A percentile compares a stretch with the other conserved stretches of the same genome.
Conservation (phyloP, 2,113 vertebrate genomes). For the Brachypodius melanocephalos region DNA sequence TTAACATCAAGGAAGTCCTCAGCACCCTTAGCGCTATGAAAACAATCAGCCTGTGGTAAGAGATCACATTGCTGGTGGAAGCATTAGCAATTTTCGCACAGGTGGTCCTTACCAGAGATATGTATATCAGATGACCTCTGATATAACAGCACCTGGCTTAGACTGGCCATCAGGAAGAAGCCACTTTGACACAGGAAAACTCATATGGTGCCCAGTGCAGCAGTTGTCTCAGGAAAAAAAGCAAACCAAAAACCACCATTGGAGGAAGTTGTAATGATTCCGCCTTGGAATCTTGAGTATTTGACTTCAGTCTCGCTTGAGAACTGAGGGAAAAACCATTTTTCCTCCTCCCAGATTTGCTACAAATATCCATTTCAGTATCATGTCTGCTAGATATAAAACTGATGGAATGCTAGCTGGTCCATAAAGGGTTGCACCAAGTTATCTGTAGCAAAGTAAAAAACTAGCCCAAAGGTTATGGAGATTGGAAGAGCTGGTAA, state of each 20-base stretch:
- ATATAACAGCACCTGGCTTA: neutral
- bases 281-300: conserved; percentile 45
- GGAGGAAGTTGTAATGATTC: conserved; percentile 57
- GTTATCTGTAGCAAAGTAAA: conserved; percentile 99
- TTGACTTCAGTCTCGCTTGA: conserved; percentile 24
- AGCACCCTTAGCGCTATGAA: conserved; percentile 46
- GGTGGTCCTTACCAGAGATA: conserved; percentile 36
- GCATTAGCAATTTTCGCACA: conserved; percentile 32
- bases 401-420: conserved; percentile 92
- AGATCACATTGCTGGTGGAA: conserved; percentile 46
- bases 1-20: conserved; percentile 45
- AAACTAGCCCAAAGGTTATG: conserved; percentile 96
- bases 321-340: conserved; percentile 40
- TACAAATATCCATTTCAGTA: conserved; percentile 60
- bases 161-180: conserved; percentile 12
- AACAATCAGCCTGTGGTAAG: conserved; percentile 37
- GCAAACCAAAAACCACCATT: neutral
- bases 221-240: conserved; percentile 37
- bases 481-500: conserved; percentile 97
- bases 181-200: conserved; percentile 45
- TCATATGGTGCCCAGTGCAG: conserved; percentile 45
- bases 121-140: conserved; percentile 9
- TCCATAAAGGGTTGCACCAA: conserved; percentile 96
- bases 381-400: conserved; percentile 89
- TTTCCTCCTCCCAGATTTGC: conserved; percentile 49